Conservation (phyloP, 92 coral and sea anemone species). For the Heliopora coerulea region DNA sequence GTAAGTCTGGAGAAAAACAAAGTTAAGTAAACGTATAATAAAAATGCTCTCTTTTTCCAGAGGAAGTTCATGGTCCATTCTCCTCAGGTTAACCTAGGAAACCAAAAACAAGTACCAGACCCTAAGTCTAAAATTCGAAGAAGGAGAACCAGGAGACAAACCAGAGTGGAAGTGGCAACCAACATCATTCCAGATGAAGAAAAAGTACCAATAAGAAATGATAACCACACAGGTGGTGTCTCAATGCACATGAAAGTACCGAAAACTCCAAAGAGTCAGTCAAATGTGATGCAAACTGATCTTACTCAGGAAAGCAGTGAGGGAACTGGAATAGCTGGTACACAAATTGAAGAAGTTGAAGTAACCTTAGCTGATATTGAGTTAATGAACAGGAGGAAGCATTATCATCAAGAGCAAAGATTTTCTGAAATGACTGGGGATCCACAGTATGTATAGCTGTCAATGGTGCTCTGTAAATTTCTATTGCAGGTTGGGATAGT, state of each 20-base stretch:
- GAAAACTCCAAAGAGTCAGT: background rate
- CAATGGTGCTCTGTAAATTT: no score
- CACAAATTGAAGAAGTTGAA: conserved; percentile 13
- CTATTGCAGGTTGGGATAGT: no score
- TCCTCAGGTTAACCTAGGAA: background rate
- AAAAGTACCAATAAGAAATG: background rate
- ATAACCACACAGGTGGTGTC: background rate
- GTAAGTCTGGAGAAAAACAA: no score
- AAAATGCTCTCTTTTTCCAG: background rate
- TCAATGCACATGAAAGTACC: background rate
- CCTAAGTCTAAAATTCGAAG: conserved; percentile 25
- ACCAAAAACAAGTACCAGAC: background rate
- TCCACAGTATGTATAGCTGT: conserved; percentile 86
- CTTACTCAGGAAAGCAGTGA: background rate
- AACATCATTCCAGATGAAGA: background rate
- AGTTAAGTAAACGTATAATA: no score
- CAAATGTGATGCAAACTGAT: conserved; percentile 26
- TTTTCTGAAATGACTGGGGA: conserved; percentile 77
- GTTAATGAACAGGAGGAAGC: conserved; percentile 34
- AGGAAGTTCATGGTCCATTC: background rate
- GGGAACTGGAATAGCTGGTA: background rate
- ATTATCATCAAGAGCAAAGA: conserved; percentile 51
- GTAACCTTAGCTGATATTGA: conserved; percentile 39
- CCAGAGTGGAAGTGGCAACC: conserved; percentile 34
- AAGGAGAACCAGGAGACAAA: conserved; percentile 29